These are phyloP conservation scores for Papilio gigon DNA, from an alignment of 2,888 invertebrate species.

Conservation along the genomic window DNA sequence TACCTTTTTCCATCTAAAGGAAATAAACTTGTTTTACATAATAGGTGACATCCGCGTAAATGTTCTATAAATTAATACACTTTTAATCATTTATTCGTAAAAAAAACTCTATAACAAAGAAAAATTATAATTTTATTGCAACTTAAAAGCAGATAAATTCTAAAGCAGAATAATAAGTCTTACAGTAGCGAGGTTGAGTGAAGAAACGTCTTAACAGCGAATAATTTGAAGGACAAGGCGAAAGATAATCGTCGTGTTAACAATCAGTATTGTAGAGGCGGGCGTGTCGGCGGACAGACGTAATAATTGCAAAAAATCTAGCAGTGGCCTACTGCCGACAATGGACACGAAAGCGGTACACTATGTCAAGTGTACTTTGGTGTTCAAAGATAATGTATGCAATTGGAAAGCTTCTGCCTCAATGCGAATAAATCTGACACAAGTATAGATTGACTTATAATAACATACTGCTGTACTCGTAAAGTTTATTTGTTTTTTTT, in stretches of 20 bases:
- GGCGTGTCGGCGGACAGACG: constrained; percentile 28
- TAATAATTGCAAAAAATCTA: constrained; percentile 26
- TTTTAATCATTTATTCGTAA: not conserved
- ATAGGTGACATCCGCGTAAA: too few species aligned
- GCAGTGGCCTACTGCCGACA: constrained; percentile 39
- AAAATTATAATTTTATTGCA: constrained; percentile 16
- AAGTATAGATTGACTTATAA: not conserved
- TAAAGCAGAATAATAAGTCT: not conserved
- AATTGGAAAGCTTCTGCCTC: not conserved
- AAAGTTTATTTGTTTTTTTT: too few species aligned
- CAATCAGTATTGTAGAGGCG: constrained; percentile 24
- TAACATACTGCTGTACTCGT: too few species aligned
- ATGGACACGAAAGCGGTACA: constrained; percentile 43
- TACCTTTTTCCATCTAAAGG: too few species aligned
- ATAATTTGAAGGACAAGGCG: constrained; percentile 39
- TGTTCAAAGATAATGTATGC: constrained; percentile 4
- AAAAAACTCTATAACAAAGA: not conserved
- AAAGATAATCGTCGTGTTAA: constrained; percentile 18
- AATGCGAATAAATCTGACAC: not conserved
- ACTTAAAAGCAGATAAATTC: not conserved
- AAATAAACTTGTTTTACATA: too few species aligned
- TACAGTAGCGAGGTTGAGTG: constrained; percentile 24
- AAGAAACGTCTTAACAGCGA: constrained; percentile 17
- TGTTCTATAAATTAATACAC: too few species aligned
- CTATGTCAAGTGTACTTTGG: constrained; percentile 45